Conservation (phyloP, 2,113 vertebrate genomes). For the Felis chaus region DNA sequence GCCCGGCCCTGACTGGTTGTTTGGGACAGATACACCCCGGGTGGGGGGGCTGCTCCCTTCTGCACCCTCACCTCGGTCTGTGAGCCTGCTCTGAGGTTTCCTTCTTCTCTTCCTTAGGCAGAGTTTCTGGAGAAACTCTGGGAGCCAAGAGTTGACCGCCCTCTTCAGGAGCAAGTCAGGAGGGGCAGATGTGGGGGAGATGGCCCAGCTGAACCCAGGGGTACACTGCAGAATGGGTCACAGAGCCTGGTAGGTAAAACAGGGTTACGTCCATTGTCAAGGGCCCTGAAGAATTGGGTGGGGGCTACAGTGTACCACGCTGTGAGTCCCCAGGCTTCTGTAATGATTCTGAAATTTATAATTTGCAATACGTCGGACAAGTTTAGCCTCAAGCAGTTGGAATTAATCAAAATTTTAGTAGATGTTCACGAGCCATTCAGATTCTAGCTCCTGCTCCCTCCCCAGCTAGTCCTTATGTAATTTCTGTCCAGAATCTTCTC, state of each 20-base stretch:
- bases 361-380: neutral
- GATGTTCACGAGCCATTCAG: neutral
- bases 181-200: neutral
- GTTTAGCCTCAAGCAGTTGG: neutral
- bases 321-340: neutral
- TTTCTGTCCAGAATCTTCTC: neutral
- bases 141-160: neutral
- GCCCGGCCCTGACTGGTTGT: neutral
- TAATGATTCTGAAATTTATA: neutral
- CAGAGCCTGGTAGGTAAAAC: neutral
- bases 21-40: neutral
- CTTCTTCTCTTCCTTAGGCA: neutral
- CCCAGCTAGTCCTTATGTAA: neutral
- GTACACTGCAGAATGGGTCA: neutral
- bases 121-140: neutral
- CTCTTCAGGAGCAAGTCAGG: neutral
- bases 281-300: neutral
- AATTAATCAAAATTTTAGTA: conserved; percentile 1
- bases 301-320: neutral
- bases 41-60: neutral
- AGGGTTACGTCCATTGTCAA: neutral
- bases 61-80: neutral
- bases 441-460: neutral
- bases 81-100: neutral
- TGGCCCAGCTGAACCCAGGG: neutral